These are phyloP conservation scores for Triops longicaudatus DNA, from an alignment of 1,140 invertebrate species.

Conservation along the genomic window DNA sequence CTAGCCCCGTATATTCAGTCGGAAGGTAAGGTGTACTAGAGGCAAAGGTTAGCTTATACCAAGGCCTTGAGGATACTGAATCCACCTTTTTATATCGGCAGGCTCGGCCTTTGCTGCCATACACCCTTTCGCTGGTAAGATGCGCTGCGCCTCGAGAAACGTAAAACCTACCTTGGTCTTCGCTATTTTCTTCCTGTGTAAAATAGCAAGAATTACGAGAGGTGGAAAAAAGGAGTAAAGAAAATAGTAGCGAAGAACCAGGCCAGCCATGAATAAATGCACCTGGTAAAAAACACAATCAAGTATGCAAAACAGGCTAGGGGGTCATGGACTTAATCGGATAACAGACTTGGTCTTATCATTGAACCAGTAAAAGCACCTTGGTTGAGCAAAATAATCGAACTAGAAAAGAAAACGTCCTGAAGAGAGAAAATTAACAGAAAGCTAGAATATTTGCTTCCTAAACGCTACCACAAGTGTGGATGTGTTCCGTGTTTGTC, in stretches of 20 bases:
- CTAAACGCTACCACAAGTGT: background rate
- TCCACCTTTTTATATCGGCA: background rate
- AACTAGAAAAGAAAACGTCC: background rate
- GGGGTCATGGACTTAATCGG: background rate
- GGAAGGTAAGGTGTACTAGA: background rate
- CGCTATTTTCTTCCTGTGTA: background rate
- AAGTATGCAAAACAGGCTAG: constrained; percentile 7
- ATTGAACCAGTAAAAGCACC: background rate
- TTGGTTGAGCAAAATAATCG: background rate
- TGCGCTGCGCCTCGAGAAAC: background rate
- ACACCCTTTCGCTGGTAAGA: background rate
- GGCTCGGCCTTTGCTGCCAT: background rate
- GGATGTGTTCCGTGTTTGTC: background rate
- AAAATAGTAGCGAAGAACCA: background rate
- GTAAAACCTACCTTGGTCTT: constrained; percentile 8
- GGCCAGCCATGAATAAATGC: background rate
- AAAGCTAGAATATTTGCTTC: background rate
- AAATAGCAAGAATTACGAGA: background rate
- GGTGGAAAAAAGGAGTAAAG: background rate
- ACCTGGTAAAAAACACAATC: constrained; percentile 4
- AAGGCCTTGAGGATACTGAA: background rate
- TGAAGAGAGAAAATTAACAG: background rate
- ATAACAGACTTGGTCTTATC: background rate
- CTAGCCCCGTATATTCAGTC: background rate
- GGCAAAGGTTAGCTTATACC: constrained; percentile 4